Base-by-base conservation (phyloP, 2,888 invertebrate genomes). In the Mycalesis mineus region DNA sequence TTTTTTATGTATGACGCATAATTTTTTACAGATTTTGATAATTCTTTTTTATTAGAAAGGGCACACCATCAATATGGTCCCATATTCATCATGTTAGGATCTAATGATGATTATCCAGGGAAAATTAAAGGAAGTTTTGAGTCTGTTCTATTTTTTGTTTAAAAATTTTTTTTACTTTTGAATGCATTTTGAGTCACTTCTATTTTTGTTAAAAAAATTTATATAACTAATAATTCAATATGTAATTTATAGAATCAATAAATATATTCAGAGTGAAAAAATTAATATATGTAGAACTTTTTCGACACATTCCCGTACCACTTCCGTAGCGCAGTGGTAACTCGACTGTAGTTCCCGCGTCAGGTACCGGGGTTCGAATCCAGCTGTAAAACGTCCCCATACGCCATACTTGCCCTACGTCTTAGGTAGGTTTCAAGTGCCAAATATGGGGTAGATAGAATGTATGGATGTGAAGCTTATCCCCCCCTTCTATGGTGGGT, bases 391-490 rank as follows among this genome's bases (percentile, higher is more conserved):
- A 7, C 62, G 55, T 64, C 86, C 88, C 88, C 88, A 78, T 84
- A 67, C 76, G 89, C 89, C 89, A 89, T 87, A 82, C 89, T 86
- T 77, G 86, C 76, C 75, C 84, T 84, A 82, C 80, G 8, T 11
- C 37, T 44, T 8, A 80, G 78, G 84, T 84, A 84, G 86, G 86
- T 74, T 52, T 78, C 77, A 73, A 78, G 84, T 82, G 85, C 86
- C 86, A 80, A 77, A 70, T 78, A 80, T 76, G 84, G 84, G 84
- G 84, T 63, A 85, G 57, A 87, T 67, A 58, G 69, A 5, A 69
- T 49, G 83, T 82, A 73, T 70, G 45, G 66, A 86, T 49, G 69
- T 86, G 87, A 84, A 86, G 85, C 75, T 75, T 80, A 78, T 78
- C 75, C 70, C 66, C 65, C 69, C 60, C 60, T 63, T 57, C 40